These are phyloP conservation scores for Bradypodion ventrale DNA, from an alignment of 2,797 vertebrate genomes.

Conservation along the genomic window DNA sequence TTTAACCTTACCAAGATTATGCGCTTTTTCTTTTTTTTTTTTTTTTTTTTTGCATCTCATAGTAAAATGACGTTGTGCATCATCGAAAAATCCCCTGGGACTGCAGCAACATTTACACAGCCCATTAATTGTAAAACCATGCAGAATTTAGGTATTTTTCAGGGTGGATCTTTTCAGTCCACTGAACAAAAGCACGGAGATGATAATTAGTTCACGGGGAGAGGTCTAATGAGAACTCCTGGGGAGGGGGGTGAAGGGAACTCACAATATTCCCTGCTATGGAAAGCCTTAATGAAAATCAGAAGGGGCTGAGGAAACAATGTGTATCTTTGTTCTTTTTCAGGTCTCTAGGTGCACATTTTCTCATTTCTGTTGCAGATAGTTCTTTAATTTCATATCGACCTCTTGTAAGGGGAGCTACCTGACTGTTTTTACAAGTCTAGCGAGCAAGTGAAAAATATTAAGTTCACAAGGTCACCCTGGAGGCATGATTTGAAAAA, in stretches of 20 bases:
- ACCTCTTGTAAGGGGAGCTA: background rate
- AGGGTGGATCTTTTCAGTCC: background rate
- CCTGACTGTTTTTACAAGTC: conserved; percentile 40
- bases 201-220: conserved; percentile 58
- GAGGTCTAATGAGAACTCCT: conserved; percentile 46
- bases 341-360: conserved; percentile 49
- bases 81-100: conserved; percentile 42
- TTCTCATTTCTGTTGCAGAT: conserved; percentile 21
- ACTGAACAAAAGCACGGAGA: conserved; percentile 55
- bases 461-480: conserved; percentile 1
- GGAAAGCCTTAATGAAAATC: conserved; percentile 68
- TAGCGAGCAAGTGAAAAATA: conserved; percentile 28
- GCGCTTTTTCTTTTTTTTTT: too few species aligned
- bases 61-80: conserved; percentile 45
- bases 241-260: conserved; percentile 33
- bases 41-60: conserved; percentile 35
- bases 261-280: conserved; percentile 43
- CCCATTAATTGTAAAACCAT: conserved; percentile 53
- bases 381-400: background rate
- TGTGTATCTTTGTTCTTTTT: conserved; percentile 61
- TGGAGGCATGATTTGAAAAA: background rate
- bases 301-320: conserved; percentile 58
- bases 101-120: conserved; percentile 49
- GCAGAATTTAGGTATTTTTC: conserved; percentile 38
- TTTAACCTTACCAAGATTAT: conserved; percentile 39